A percentile compares a stretch with the other conserved stretches of the same genome.
Conservation (phyloP, 2,888 invertebrate genomes). For the Drosophila emarginata region DNA sequence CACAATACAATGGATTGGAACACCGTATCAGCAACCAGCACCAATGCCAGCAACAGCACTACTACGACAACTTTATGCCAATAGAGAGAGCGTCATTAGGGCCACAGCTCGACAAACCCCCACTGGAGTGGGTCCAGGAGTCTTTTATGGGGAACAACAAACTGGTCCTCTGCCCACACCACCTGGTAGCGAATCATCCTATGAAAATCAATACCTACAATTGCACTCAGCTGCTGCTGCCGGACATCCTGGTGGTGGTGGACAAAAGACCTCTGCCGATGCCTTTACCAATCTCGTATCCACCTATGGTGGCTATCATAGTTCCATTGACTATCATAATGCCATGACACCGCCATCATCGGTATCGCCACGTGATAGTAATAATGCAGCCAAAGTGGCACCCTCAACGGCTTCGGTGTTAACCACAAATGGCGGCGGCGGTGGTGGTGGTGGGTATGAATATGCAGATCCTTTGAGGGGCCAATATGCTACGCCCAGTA, state of each 20-base stretch:
- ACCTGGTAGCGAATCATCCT: conserved; percentile 91
- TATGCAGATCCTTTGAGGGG: conserved; percentile 86
- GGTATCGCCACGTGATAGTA: conserved; percentile 95
- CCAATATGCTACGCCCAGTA: conserved; percentile 77
- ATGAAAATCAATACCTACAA: conserved; percentile 86
- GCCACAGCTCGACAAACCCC: conserved; percentile 87
- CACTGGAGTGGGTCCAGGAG: conserved; percentile 69
- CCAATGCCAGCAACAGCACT: conserved; percentile 94
- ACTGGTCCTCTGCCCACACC: conserved; percentile 92
- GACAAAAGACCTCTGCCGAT: conserved; percentile 83
- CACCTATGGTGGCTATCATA: conserved; percentile 85
- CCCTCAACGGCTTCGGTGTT: conserved; percentile 53
- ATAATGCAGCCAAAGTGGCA: conserved; percentile 83
- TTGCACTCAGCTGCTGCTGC: conserved; percentile 81
- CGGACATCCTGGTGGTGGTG: conserved; percentile 72
- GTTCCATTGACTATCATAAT: conserved; percentile 92
- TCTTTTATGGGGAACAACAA: conserved; percentile 83
- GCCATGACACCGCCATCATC: conserved; percentile 99
- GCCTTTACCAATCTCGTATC: conserved; percentile 85
- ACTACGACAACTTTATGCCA: conserved; percentile 94
- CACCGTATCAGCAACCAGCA: conserved; percentile 85
- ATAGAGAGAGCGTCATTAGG: conserved; percentile 96
- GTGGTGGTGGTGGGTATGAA: conserved; percentile 82
- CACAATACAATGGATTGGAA: conserved; percentile 97
- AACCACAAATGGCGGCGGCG: conserved; percentile 53